Percentiles rank a stretch among this genome's conserved stretches.
Evolutionary conservation across 2,888 invertebrate genomes (phyloP).

Genomic region (Cheilosia vulpina): DNA sequence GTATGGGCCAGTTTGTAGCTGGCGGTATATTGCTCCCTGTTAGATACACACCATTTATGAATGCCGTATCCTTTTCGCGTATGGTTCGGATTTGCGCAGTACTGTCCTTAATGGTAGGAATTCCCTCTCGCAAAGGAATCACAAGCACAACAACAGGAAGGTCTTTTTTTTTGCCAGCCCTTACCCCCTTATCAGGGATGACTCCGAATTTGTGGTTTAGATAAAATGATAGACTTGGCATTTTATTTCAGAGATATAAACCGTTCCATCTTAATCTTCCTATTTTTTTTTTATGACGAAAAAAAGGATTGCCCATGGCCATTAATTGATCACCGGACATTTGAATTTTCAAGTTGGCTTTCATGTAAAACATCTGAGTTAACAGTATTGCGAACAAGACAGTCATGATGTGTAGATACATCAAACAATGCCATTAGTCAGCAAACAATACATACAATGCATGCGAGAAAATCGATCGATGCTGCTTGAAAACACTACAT

Average conservation of each 20-base stretch:
- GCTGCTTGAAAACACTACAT: constrained; percentile 54
- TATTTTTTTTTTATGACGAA: constrained; percentile 6
- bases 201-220: constrained; percentile 51
- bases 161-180: constrained; percentile 37
- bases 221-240: constrained; percentile 38
- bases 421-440: constrained; percentile 66
- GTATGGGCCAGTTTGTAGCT: constrained; percentile 37
- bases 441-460: constrained; percentile 64
- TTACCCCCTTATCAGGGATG: constrained; percentile 26
- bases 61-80: constrained; percentile 58
- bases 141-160: constrained; percentile 67
- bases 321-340: not conserved
- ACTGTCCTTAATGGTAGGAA: constrained; percentile 16
- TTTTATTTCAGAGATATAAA: constrained; percentile 31
- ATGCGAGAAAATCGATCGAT: constrained; percentile 68
- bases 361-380: constrained; percentile 13
- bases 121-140: constrained; percentile 38
- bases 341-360: constrained; percentile 6
- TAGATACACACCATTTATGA: constrained; percentile 44
- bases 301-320: constrained; percentile 8
- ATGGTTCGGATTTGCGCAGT: constrained; percentile 54
- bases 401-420: constrained; percentile 38
- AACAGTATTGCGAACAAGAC: constrained; percentile 39
- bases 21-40: constrained; percentile 60
- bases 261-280: not conserved